These are phyloP conservation scores for Cyclophora punctaria DNA, from an alignment of 2,888 invertebrate genomes.

Conservation along the genomic window DNA sequence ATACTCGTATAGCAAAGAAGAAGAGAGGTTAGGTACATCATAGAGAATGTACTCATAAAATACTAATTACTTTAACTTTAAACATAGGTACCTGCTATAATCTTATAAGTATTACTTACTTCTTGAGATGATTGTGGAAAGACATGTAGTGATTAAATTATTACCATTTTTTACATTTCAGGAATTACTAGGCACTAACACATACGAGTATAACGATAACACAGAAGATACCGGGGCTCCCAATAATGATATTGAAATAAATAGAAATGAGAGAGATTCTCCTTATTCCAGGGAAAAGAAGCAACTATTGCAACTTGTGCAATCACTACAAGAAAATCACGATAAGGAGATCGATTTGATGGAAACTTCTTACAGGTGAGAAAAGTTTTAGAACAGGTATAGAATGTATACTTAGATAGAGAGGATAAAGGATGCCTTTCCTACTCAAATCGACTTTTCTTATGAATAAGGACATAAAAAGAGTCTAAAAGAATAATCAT, in stretches of 20 bases:
- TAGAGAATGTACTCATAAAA: too few relatives aligned
- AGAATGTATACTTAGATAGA: too few relatives aligned
- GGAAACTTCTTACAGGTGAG: slow-evolving; percentile 77
- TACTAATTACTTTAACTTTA: too few relatives aligned
- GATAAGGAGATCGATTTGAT: slow-evolving; percentile 77
- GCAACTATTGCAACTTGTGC: slow-evolving; percentile 64
- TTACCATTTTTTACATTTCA: slow-evolving; percentile 18
- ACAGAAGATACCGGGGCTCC: slow-evolving; percentile 27
- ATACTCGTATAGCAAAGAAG: too few relatives aligned
- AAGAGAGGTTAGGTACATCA: too few relatives aligned
- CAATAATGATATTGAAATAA: slow-evolving; percentile 18
- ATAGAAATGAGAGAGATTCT: slow-evolving; percentile 32
- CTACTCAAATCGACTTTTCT: too few relatives aligned
- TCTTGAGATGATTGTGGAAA: slow-evolving; percentile 10
- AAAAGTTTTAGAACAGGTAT: too few relatives aligned
- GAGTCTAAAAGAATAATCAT: too few relatives aligned
- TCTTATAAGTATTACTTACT: neutral
- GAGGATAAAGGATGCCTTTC: too few relatives aligned
- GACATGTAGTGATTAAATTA: too few relatives aligned
- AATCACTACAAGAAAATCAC: slow-evolving; percentile 73
- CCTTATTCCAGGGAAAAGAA: slow-evolving; percentile 51
- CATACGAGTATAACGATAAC: slow-evolving; percentile 4
- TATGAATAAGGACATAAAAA: too few relatives aligned
- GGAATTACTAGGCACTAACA: slow-evolving; percentile 43
- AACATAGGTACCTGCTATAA: neutral